Conservation (phyloP, 2,797 vertebrate species). For the Phataginus tricuspis region DNA sequence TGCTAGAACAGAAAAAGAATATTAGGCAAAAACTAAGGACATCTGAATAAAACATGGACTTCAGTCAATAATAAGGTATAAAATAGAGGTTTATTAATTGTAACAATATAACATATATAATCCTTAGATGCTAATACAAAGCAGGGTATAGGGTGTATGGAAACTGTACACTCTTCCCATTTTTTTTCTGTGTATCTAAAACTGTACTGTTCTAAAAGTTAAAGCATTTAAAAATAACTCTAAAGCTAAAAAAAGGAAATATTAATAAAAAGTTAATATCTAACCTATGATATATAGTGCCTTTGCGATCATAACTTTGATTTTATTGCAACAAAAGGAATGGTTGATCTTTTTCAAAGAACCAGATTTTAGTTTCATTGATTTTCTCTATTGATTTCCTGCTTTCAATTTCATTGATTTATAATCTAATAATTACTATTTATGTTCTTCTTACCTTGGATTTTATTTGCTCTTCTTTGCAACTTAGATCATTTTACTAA, state of each 20-base stretch:
- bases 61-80: background rate
- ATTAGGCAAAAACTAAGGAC: too few relatives aligned
- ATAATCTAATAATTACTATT: background rate
- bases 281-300: background rate
- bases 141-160: background rate
- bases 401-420: background rate
- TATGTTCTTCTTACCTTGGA: background rate
- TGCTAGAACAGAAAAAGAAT: background rate
- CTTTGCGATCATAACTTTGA: background rate
- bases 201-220: background rate
- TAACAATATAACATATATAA: background rate
- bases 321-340: background rate
- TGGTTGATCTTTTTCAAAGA: too few relatives aligned
- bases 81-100: too few relatives aligned
- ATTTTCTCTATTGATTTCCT: background rate
- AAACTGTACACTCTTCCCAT: background rate
- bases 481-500: too few relatives aligned
- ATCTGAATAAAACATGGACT: background rate
- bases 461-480: background rate
- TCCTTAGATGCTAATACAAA: background rate
- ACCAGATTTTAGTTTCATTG: background rate
- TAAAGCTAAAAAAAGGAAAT: background rate
- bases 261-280: too few relatives aligned
- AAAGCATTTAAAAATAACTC: background rate
- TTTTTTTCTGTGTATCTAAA: background rate